A percentile compares a stretch with the other conserved stretches of the same genome.
Conservation (phyloP, 2,888 invertebrate species). For the Microdon myrmicae region DNA sequence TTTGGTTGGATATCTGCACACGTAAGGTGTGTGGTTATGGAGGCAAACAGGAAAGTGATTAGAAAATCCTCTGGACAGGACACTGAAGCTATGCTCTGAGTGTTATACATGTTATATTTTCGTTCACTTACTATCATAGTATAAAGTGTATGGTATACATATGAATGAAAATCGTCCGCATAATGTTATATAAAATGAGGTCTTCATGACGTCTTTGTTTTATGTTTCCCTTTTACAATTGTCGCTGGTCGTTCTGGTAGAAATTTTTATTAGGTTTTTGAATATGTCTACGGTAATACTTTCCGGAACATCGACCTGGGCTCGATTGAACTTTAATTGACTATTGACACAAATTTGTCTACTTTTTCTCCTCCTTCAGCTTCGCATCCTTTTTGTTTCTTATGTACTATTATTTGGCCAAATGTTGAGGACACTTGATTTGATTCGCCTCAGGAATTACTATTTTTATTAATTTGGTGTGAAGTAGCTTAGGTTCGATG, state of each 20-base stretch:
- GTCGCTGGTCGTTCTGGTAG: background rate
- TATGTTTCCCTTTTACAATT: background rate
- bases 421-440: too few relatives aligned
- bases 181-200: slow-evolving; percentile 2
- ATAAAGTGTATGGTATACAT: background rate
- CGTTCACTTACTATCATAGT: too few relatives aligned
- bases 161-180: background rate
- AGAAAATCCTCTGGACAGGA: slow-evolving; percentile 3
- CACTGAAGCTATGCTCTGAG: slow-evolving; percentile 16
- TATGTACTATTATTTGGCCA: too few relatives aligned
- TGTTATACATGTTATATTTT: slow-evolving; percentile 22
- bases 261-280: background rate
- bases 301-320: slow-evolving; percentile 13
- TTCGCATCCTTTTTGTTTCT: too few relatives aligned
- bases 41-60: slow-evolving; percentile 19
- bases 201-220: background rate
- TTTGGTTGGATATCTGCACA: slow-evolving; percentile 14
- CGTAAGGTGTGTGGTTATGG: slow-evolving; percentile 19
- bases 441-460: too few relatives aligned
- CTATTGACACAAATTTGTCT: slow-evolving; percentile 16
- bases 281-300: slow-evolving; percentile 14
- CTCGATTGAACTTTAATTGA: slow-evolving; percentile 9
- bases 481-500: too few relatives aligned
- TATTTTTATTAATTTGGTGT: too few relatives aligned
- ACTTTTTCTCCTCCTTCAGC: too few relatives aligned